These are phyloP conservation scores for Plagodis pulveraria DNA, from an alignment of 2,888 invertebrate species.

Conservation along the genomic window DNA sequence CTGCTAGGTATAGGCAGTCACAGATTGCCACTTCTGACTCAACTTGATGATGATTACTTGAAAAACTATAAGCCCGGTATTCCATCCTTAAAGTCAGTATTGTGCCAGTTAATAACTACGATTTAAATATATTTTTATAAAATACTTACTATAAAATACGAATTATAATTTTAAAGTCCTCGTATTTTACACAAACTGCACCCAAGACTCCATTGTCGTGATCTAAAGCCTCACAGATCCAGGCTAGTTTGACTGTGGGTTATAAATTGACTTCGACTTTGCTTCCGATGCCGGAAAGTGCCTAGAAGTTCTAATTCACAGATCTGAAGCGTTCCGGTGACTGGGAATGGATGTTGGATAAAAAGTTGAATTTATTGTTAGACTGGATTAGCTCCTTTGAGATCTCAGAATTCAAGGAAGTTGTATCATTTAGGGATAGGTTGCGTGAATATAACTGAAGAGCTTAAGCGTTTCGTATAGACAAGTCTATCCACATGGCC, in stretches of 20 bases:
- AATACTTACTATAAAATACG: too few species aligned
- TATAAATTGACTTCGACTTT: conserved; percentile 42
- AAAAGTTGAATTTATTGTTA: not conserved
- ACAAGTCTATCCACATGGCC: too few species aligned
- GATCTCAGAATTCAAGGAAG: not conserved
- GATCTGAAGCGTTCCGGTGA: conserved; percentile 10
- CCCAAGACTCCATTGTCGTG: conserved; percentile 47
- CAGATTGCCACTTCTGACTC: too few species aligned
- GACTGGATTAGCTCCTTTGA: not conserved
- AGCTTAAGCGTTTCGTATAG: too few species aligned
- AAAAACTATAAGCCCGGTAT: too few species aligned
- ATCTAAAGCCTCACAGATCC: conserved; percentile 43
- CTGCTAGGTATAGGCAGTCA: too few species aligned
- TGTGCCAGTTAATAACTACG: too few species aligned
- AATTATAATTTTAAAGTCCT: too few species aligned
- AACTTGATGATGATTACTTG: too few species aligned
- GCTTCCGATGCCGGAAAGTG: conserved; percentile 26
- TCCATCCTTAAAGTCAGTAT: too few species aligned
- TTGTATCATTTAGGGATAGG: not conserved
- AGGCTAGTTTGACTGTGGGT: conserved; percentile 39
- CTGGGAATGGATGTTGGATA: not conserved
- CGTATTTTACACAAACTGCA: conserved; percentile 27
- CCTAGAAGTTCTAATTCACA: conserved; percentile 24
- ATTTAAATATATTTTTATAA: too few species aligned
- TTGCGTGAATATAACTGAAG: too few species aligned